These are phyloP conservation scores for Gerris buenoi DNA, from an alignment of 1,140 invertebrate species.

Conservation along the genomic window DNA sequence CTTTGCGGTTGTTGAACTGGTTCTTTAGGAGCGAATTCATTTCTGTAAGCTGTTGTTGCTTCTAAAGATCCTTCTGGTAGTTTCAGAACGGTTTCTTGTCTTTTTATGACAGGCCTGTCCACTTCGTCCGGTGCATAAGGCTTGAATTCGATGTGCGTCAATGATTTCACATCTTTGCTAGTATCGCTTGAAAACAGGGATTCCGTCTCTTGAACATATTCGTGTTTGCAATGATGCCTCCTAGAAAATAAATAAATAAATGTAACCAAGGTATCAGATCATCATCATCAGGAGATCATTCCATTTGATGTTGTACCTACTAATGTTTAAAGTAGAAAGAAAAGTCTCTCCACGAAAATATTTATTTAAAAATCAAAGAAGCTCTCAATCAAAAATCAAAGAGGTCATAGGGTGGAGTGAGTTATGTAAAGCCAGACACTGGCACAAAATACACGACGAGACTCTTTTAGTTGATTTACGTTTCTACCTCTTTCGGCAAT, in stretches of 20 bases:
- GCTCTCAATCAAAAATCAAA: no score
- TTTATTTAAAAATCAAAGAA: no score
- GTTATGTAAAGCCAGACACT: no score
- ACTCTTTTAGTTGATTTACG: no score
- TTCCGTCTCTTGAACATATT: constrained; percentile 28
- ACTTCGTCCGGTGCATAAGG: constrained; percentile 21
- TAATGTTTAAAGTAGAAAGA: no score
- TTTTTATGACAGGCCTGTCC: constrained; percentile 22
- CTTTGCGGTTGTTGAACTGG: constrained; percentile 33
- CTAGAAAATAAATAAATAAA: constrained; percentile 32
- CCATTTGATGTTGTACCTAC: no score
- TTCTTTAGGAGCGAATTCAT: constrained; percentile 48
- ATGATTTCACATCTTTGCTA: constrained; percentile 15
- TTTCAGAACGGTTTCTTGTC: constrained; percentile 25
- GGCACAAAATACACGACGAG: no score
- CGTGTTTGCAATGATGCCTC: constrained; percentile 35
- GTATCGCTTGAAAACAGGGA: constrained; percentile 14
- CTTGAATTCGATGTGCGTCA: constrained; percentile 22
- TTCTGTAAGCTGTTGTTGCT: constrained; percentile 40
- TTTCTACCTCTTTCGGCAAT: no score
- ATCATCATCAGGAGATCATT: no score
- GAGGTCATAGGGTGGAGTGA: no score
- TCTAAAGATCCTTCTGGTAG: constrained; percentile 34
- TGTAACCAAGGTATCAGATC: no score
- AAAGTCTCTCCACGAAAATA: no score